A percentile compares a stretch with the other conserved stretches of the same genome.
These are phyloP conservation scores for Aphyosemion australe DNA, from an alignment of 2,113 vertebrate species.

Conservation along the genomic window DNA sequence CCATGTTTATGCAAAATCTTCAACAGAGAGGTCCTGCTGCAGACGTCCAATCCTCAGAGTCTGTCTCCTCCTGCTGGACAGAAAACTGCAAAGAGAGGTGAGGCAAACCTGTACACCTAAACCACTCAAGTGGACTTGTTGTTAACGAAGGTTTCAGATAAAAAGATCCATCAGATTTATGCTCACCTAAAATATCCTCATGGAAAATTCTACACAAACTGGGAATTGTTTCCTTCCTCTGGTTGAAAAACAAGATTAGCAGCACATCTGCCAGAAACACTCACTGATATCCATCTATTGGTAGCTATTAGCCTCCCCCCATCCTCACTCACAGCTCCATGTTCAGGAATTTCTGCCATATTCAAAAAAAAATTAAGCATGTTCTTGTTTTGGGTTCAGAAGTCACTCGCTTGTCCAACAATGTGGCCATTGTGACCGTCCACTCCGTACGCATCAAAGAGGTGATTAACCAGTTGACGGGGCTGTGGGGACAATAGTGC, in stretches of 20 bases:
- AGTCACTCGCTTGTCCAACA: constrained; percentile 74
- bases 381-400: constrained; percentile 78
- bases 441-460: constrained; percentile 80
- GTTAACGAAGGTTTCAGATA: no score
- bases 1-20: constrained; percentile 1
- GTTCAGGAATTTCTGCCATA: constrained; percentile 62
- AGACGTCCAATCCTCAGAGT: constrained; percentile 39
- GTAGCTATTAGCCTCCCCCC: neutral
- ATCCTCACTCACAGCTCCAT: constrained; percentile 27
- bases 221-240: neutral
- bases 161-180: no score
- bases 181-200: no score
- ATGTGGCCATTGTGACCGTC: constrained; percentile 76
- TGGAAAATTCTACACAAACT: neutral
- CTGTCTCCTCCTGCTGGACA: constrained; percentile 74
- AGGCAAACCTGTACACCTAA: neutral
- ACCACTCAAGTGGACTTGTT: neutral
- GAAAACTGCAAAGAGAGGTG: neutral
- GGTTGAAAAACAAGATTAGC: constrained; percentile 29
- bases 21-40: constrained; percentile 9
- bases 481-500: constrained; percentile 76
- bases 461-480: constrained; percentile 81
- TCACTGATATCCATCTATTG: constrained; percentile 32
- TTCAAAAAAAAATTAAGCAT: constrained; percentile 71
- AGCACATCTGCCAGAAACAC: constrained; percentile 31